phyloP scores from a whole-genome alignment of 2,797 vertebrate species.

The Scleropages formosus region DNA sequence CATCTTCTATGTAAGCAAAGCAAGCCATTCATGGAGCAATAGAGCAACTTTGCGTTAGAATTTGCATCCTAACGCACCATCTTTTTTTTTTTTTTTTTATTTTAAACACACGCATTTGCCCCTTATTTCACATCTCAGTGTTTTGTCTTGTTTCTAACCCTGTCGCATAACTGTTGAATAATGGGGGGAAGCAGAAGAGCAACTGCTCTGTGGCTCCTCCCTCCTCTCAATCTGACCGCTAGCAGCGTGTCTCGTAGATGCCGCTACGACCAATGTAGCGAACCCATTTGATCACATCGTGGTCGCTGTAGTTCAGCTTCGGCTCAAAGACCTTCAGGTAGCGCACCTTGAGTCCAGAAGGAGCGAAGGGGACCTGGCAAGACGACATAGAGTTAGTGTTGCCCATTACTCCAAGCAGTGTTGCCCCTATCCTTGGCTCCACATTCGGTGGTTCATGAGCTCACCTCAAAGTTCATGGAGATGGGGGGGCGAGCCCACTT shows the following conservation, averaged over 20 bases:
- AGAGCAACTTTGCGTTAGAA: no score
- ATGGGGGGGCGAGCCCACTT: conserved; percentile 98
- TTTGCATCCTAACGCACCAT: conserved; percentile 56
- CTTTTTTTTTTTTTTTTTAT: conserved; percentile 68
- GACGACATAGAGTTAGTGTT: background rate
- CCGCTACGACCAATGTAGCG: conserved; percentile 97
- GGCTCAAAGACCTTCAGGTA: conserved; percentile 99
- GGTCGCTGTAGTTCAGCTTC: conserved; percentile 99
- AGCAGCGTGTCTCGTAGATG: conserved; percentile 98
- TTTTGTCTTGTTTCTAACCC: conserved; percentile 64
- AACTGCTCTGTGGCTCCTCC: conserved; percentile 36
- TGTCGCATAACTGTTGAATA: no score
- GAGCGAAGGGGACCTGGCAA: conserved; percentile 90
- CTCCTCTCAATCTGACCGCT: conserved; percentile 52
- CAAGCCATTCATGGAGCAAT: no score
- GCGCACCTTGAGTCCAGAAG: conserved; percentile 98
- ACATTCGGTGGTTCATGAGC: background rate
- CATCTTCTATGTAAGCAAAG: background rate
- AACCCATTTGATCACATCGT: conserved; percentile 99
- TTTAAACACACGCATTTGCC: no score
- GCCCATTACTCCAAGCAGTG: no score
- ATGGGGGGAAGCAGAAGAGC: conserved; percentile 36
- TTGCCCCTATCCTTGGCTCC: no score
- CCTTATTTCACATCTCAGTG: conserved; percentile 46
- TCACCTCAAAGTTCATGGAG: conserved; percentile 99